Evolutionary conservation across 2,797 vertebrate genomes (phyloP).

Genomic region (Pseudotriccus pelzelni): DNA sequence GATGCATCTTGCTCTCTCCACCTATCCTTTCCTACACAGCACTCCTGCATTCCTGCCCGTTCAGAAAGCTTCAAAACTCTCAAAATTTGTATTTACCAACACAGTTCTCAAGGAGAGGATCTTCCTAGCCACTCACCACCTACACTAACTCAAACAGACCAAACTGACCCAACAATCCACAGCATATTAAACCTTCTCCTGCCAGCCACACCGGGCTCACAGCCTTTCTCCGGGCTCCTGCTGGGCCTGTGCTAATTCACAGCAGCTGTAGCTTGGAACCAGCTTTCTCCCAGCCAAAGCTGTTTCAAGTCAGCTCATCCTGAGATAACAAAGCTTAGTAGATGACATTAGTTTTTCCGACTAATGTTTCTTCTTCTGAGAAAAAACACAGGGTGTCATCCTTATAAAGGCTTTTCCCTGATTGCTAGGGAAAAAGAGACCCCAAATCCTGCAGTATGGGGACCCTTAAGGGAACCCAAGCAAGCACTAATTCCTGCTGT

Average conservation of each 20-base stretch:
- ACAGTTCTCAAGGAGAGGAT: background rate
- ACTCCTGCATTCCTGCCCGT: background rate
- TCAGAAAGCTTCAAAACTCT: background rate
- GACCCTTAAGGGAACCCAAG: background rate
- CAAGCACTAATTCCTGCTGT: background rate
- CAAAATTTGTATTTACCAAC: background rate
- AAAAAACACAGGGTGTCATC: background rate
- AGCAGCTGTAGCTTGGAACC: background rate
- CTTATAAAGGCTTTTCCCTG: background rate
- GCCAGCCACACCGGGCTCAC: accelerated
- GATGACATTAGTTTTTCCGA: background rate
- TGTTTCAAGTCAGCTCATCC: background rate
- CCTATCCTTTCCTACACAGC: background rate
- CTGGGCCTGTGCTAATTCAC: background rate
- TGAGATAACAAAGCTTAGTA: background rate
- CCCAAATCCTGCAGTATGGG: background rate
- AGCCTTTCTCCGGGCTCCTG: background rate
- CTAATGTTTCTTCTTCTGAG: background rate
- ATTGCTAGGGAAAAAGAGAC: background rate
- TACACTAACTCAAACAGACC: background rate
- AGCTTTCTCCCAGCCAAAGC: background rate
- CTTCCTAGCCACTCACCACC: background rate
- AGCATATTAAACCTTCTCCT: background rate
- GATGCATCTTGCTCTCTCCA: no score
- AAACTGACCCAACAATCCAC: background rate